Evolutionary conservation across 2,888 invertebrate species (phyloP).

Genomic region (Phengaris alcon): DNA sequence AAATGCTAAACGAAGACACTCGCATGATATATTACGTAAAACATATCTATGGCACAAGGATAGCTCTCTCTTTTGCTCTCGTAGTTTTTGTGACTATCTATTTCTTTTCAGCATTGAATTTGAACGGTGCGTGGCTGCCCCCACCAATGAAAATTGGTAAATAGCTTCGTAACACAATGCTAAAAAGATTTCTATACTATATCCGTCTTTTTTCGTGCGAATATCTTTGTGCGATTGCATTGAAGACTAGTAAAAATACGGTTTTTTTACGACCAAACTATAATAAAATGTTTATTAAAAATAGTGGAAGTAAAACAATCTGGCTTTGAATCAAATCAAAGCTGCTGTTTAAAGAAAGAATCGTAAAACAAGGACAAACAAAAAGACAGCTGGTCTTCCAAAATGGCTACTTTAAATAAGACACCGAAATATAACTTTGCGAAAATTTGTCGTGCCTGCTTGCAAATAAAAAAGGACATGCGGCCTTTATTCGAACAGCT

Average conservation of each 20-base stretch:
- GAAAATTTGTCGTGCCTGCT: conserved; percentile 82
- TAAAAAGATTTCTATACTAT: conserved; percentile 1
- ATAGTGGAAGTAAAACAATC: conserved; percentile 4
- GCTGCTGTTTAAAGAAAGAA: not conserved
- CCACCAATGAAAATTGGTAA: conserved; percentile 4
- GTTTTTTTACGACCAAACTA: not conserved
- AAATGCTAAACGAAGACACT: not conserved
- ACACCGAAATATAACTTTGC: conserved; percentile 68
- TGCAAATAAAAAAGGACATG: conserved; percentile 82
- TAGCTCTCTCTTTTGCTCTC: conserved; percentile 6
- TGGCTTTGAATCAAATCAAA: not conserved
- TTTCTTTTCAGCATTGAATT: not conserved
- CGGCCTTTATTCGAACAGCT: conserved; percentile 82
- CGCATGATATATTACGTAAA: not conserved
- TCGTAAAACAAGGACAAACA: conserved; percentile 62
- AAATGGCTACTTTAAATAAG: conserved; percentile 69
- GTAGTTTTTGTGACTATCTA: not conserved
- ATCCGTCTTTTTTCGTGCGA: conserved; percentile 14
- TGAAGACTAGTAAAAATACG: not conserved
- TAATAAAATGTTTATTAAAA: not conserved
- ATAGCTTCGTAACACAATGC: not conserved
- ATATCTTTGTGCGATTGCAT: conserved; percentile 1
- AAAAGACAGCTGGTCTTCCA: conserved; percentile 60
- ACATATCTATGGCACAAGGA: not conserved
- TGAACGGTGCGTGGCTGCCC: not conserved